Conservation (phyloP, 2,888 invertebrate genomes). For the Coremacera marginata region DNA sequence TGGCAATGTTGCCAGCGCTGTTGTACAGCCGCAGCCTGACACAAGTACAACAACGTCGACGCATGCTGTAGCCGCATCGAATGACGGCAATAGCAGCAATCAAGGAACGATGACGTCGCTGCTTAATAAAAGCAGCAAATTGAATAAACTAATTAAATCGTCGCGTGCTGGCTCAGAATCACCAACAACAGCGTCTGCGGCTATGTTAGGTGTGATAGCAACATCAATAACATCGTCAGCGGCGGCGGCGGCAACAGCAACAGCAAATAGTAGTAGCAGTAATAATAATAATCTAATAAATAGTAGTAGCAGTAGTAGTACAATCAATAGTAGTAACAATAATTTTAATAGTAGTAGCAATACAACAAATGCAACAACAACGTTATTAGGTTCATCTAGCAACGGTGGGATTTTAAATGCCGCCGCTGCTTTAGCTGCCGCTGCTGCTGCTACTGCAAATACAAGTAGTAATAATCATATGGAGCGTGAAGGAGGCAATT, state of each 20-base stretch:
- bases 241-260: slow-evolving; percentile 46
- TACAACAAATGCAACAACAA: slow-evolving; percentile 55
- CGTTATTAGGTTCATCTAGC: slow-evolving; percentile 42
- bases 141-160: slow-evolving; percentile 58
- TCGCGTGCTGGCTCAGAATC: slow-evolving; percentile 72
- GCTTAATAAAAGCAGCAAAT: slow-evolving; percentile 66
- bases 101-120: slow-evolving; percentile 47
- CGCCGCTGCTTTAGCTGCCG: slow-evolving; percentile 56
- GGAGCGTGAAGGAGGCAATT: slow-evolving; percentile 51
- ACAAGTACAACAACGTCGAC: slow-evolving; percentile 48
- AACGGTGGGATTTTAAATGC: slow-evolving; percentile 63
- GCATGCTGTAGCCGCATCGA: slow-evolving; percentile 46
- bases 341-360: slow-evolving; percentile 61
- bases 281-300: slow-evolving; percentile 49
- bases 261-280: slow-evolving; percentile 55
- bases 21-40: slow-evolving; percentile 57
- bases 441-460: slow-evolving; percentile 48
- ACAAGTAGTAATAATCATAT: slow-evolving; percentile 52
- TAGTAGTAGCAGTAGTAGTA: slow-evolving; percentile 61
- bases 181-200: slow-evolving; percentile 66
- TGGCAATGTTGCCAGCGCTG: slow-evolving; percentile 60
- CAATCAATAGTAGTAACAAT: slow-evolving; percentile 67
- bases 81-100: slow-evolving; percentile 42
- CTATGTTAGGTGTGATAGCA: slow-evolving; percentile 46
- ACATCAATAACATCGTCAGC: slow-evolving; percentile 44